Base-by-base conservation (phyloP, 2,797 vertebrate species). In the Cynodonichthys magdalenae region DNA sequence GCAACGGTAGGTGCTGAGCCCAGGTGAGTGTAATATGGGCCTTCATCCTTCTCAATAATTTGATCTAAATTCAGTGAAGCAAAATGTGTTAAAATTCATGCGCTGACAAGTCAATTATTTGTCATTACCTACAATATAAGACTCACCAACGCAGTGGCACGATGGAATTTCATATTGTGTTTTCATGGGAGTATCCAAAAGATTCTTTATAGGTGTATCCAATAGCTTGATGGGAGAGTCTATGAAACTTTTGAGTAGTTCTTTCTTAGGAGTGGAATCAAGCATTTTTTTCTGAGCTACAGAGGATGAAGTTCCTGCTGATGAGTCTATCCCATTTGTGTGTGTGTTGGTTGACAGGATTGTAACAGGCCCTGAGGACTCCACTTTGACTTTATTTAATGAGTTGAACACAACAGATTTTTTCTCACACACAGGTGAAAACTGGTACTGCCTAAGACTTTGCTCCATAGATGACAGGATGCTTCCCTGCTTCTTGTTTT, bases 41-140 rank as follows among this genome's bases (percentile, higher is more conserved):
- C 98, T 94, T 99, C 98, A 83, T 99, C 98, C 94, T 97, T 99
- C 89, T 99, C 97, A 93, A 95, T 96, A 87, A 99, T 96, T 96
- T 99, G 97, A 84, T 99, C 98, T 99, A 90, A 91, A 94, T 63
- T 41, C 15, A 42, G 71, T 18, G 69, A 71, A 58, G 10, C 24
- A 65, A 44, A 55, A 75, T 14, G 15, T 9, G 42, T 82, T 59
- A 75, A 29, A 59, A 74, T 53, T 52, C 49, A 57, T 2, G 73
- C 1, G 36, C 8, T 17, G 62, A 42, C 9, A 36, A 12, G 60
- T 64, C 15, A 58, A n/a, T 42, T 3, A 24, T 46, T 7, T 59
- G 77, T 60, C 8, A 58, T 8, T 48, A 52, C 2, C 18, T 66
- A 68, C 17, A 28, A 59, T 17, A 28, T 42, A 19, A 69, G 24